phyloP scores from a whole-genome alignment of 2,113 vertebrate genomes.

The Pomatostomus ruficeps region DNA sequence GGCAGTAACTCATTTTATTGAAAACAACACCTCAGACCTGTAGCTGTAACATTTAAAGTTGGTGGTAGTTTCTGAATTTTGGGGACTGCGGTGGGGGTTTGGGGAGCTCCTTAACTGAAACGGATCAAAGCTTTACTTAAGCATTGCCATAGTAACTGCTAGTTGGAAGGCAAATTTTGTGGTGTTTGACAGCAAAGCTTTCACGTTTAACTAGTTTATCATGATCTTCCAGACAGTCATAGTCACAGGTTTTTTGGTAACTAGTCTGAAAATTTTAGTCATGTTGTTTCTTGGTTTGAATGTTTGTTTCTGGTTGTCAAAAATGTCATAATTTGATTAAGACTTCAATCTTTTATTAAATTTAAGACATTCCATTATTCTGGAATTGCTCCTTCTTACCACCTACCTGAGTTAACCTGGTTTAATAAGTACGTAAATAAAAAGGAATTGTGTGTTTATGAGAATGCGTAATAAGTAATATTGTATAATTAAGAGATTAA shows the following conservation, averaged over 20 bases:
- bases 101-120: background rate
- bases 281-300: background rate
- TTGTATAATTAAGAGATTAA: background rate
- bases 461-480: background rate
- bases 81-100: background rate
- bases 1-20: background rate
- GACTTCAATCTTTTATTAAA: background rate
- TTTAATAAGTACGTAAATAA: background rate
- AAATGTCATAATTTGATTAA: background rate
- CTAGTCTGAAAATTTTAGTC: background rate
- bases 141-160: background rate
- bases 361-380: background rate
- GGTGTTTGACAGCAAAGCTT: background rate
- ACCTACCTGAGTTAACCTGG: background rate
- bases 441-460: background rate
- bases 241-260: background rate
- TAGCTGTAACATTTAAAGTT: background rate
- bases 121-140: background rate
- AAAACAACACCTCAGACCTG: background rate
- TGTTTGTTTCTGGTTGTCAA: background rate
- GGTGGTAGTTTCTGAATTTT: background rate
- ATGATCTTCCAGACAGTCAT: background rate
- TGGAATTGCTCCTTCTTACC: background rate
- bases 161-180: background rate
- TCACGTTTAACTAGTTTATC: background rate